Base-by-base conservation (phyloP, 92 coral and sea anemone species). In the Porites cylindrica region DNA sequence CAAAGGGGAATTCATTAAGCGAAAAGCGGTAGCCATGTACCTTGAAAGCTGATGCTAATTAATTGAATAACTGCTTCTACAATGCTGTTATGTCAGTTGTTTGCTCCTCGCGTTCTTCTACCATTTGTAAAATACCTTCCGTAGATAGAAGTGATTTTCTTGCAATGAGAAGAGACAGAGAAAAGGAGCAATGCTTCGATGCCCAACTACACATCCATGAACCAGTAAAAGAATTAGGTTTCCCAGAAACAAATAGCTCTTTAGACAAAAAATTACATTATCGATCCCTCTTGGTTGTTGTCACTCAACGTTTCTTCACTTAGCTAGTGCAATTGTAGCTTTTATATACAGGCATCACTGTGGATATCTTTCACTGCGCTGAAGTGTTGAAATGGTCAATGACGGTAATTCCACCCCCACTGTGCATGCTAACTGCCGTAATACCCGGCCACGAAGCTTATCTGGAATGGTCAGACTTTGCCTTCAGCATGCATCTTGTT, bases 11-110 rank as follows among this genome's bases (percentile, higher is more conserved):
- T 69, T 53, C 32, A 71, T 54, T 16, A 51, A 14, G 51, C 63
- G 17, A 8, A 29, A 52, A 29, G 8, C 24, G 50, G 21, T 12
- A 4, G 43, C 23, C 10, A 14, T 70, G 58, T 12, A 72, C 29
- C 51, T 32, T 66, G 19, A 51, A 72, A 83, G 64, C 64, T 62
- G 73, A 17, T 26, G 74, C 64, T 74, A 63, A 51, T 74, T 83
- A 50, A 80, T 50, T 74, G 19, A 83, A 58, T 53, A 53, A 21
- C 65, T 43, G 32, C 9, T 24, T 19, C 53, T 26, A n/a, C 2
- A 32, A 77, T 1, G 56, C 62, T 77, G 38, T 14, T 14, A 14
- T 1, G 7, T 56, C 61, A 10, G 61, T 56, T 56, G 61, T 56
- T 56, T 56, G 61, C 47, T 38, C 47, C 5, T 38, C 47, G 6